Evolutionary conservation across 2,797 vertebrate species (phyloP), one percentile per base, ranked within the genome.

Genomic region (Pipistrellus pipistrellus): DNA sequence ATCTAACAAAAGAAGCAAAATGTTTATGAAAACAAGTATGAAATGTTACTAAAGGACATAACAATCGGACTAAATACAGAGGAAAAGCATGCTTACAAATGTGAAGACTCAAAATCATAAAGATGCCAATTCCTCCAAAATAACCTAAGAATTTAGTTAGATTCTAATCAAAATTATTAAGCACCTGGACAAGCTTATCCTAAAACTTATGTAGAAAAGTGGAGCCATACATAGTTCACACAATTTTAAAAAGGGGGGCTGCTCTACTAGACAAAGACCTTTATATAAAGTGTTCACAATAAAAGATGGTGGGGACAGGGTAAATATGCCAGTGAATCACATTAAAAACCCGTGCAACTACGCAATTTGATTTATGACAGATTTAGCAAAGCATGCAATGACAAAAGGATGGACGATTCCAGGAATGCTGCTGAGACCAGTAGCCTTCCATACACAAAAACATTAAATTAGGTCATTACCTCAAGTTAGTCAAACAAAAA

Each of bases 401-500:
- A 20, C 21, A 41, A 94, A 83, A 73, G 25, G 23, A 55, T 23
- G 0, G 12, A 78, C 57, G 30, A 44, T 23, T 72, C 69, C 53
- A 44, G 25, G 35, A 76, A 57, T 66, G 53, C 53, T 71, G 20
- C 53, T 38, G 17, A 48, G 11, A 46, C 30, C 23, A 81, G 0
- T 18, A n/a, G 35, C 8, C 32, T 57, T 85, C n/a, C 69, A 64
- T 9, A 71, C 0, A 80, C 20, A 94, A 75, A 88, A 78, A 85
- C 6, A 32, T 59, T 80, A 80, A 71, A 78, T 66, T 62, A 69
- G 32, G 46, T 46, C 15, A 35, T 46, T 35, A 30, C 8, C 9
- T 81, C 85, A 91, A 75, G 38, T 68, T 35, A 75, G 4, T 62
- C 25, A 84, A 85, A 80, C 38, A 95, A 46, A 85, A 51, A 75